Evolutionary conservation across 2,113 vertebrate species (phyloP).

Genomic region (Cephalopholis sonnerati): DNA sequence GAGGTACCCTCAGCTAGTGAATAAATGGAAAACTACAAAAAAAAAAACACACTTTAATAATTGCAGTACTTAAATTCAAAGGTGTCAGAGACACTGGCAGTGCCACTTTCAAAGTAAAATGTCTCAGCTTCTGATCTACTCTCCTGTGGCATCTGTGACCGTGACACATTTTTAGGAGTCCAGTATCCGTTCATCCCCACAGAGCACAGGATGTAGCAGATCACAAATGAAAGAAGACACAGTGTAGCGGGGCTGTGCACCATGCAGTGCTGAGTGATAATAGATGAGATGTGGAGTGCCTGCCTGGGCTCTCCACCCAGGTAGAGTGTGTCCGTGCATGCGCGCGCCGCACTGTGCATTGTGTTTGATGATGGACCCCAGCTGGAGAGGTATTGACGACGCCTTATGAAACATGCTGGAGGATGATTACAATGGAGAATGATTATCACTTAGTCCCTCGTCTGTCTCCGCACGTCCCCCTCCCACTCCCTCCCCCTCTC

Average conservation of each 20-base stretch:
- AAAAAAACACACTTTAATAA: constrained; percentile 34
- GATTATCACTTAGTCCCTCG: constrained; percentile 81
- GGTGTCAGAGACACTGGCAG: neutral
- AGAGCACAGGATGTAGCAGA: constrained; percentile 65
- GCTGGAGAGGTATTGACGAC: constrained; percentile 80
- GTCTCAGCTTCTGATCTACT: constrained; percentile 43
- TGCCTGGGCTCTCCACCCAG: constrained; percentile 70
- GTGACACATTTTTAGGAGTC: constrained; percentile 63
- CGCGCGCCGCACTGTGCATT: constrained; percentile 64
- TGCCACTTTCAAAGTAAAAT: constrained; percentile 34
- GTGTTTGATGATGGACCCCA: constrained; percentile 79
- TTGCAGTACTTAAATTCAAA: constrained; percentile 33
- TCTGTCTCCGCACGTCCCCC: constrained; percentile 64
- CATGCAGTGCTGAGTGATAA: constrained; percentile 74
- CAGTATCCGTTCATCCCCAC: constrained; percentile 63
- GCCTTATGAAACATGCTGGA: constrained; percentile 79
- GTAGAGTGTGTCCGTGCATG: constrained; percentile 72
- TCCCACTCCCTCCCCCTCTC: constrained; percentile 48
- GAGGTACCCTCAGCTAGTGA: neutral
- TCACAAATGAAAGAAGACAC: constrained; percentile 75
- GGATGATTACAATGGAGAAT: constrained; percentile 82
- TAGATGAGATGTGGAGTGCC: constrained; percentile 80
- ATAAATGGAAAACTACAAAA: neutral
- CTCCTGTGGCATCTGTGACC: constrained; percentile 63
- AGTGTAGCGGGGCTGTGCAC: constrained; percentile 65